These are phyloP conservation scores for Drosophila merina DNA, from an alignment of 2,888 invertebrate species.

Conservation along the genomic window DNA sequence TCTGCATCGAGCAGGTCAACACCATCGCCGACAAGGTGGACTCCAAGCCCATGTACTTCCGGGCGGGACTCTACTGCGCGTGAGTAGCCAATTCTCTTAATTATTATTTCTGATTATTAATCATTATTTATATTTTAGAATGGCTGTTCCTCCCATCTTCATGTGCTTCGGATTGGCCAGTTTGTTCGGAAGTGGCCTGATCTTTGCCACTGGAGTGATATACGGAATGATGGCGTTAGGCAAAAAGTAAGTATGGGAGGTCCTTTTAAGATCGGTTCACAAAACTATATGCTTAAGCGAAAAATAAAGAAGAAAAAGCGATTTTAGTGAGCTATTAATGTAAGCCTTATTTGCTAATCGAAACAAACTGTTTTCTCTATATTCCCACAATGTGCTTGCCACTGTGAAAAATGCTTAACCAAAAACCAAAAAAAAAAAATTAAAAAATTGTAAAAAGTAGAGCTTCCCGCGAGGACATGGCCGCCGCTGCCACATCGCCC, in stretches of 20 bases:
- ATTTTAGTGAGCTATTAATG: slow-evolving; percentile 13
- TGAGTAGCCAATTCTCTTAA: slow-evolving; percentile 84
- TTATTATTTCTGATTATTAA: not conserved
- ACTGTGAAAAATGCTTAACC: slow-evolving; percentile 52
- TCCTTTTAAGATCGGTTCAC: not conserved
- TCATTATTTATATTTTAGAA: slow-evolving; percentile 84
- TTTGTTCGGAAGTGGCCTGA: slow-evolving; percentile 93
- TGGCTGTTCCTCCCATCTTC: slow-evolving; percentile 92
- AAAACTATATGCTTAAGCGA: slow-evolving; percentile 30
- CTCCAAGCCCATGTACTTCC: slow-evolving; percentile 93
- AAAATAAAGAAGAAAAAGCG: slow-evolving; percentile 4
- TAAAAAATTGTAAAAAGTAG: slow-evolving; percentile 83
- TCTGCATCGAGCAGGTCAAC: slow-evolving; percentile 97
- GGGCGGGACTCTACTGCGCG: slow-evolving; percentile 93
- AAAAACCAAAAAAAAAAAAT: slow-evolving; percentile 36
- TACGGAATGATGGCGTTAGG: slow-evolving; percentile 98
- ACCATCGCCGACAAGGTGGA: slow-evolving; percentile 93
- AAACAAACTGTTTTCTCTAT: slow-evolving; percentile 64
- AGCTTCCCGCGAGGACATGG: slow-evolving; percentile 93
- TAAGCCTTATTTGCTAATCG: slow-evolving; percentile 58
- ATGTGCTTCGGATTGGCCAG: slow-evolving; percentile 90
- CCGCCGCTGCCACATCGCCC: slow-evolving; percentile 90
- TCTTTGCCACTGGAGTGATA: slow-evolving; percentile 94
- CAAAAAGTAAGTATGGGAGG: slow-evolving; percentile 91
- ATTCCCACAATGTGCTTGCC: slow-evolving; percentile 70